Percentiles rank a stretch among this genome's conserved stretches.
Evolutionary conservation across 2,113 vertebrate species (phyloP).

Genomic region (Phalacrocorax aristotelis): DNA sequence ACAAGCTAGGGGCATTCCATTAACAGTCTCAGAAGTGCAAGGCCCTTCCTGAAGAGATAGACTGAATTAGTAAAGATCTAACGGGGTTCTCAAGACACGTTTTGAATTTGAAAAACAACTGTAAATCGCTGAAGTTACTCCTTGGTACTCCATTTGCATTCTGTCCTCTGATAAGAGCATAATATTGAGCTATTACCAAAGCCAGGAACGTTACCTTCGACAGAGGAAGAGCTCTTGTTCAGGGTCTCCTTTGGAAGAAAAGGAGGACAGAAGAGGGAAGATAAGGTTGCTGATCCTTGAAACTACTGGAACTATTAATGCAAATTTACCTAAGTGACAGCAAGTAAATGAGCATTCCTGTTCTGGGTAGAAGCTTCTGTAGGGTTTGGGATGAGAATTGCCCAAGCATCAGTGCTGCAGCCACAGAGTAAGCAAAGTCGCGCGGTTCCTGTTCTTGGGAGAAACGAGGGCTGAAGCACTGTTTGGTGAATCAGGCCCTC

Average conservation of each 20-base stretch:
- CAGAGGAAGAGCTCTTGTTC: neutral
- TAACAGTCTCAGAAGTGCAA: neutral
- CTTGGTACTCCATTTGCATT: neutral
- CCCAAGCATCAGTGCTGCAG: neutral
- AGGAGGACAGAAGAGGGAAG: neutral
- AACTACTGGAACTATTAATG: neutral
- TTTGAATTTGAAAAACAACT: constrained; percentile 7
- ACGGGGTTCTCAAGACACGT: neutral
- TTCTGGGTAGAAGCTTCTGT: neutral
- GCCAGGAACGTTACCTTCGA: neutral
- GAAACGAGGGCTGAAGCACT: rapidly evolving
- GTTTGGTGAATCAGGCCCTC: neutral
- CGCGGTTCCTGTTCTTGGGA: neutral
- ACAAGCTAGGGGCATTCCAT: neutral
- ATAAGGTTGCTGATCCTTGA: neutral
- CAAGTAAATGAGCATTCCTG: neutral
- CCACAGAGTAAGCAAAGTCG: neutral
- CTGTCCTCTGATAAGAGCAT: neutral
- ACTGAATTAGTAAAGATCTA: constrained; percentile 27
- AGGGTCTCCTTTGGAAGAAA: neutral
- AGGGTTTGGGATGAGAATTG: neutral
- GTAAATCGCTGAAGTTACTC: neutral
- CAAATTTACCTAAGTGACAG: neutral
- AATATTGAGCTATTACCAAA: neutral
- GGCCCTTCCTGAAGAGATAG: neutral